Base-by-base conservation (phyloP, 2,113 vertebrate species). In the Dipodomys ordii region DNA sequence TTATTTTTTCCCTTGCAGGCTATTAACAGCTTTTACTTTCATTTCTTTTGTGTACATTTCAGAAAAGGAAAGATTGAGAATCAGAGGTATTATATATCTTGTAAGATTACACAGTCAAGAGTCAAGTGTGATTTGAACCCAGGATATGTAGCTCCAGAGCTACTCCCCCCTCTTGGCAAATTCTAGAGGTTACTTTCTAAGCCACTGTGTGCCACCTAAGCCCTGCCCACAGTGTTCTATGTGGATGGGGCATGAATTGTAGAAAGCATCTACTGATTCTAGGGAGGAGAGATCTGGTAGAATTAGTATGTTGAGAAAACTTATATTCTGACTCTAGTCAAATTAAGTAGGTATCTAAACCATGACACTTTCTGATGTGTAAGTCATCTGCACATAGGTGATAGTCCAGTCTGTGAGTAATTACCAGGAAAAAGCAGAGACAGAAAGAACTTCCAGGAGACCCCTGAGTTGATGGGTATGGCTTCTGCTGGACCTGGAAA, bases 21-120 rank as follows among this genome's bases (percentile, higher is more conserved):
- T 19, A 23, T 30, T 85, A 65, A 86, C 5, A 57, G 25, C 49
- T 85, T 65, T 64, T 83, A 25, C 10, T 60, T 60, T 73, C 18
- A 74, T 91, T 83, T 80, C 32, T 88, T 74, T 81, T 67, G 27
- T 28, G 53, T 87, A 8, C 18, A 6, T 91, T 93, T 84, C 49
- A 23, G n/a, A 83, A 35, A 64, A 49, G 1, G 44, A 28, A 19
- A 83, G 65, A 44, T 30, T 86, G 53, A 80, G 7, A 11, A 89
- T 88, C 71, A 39, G 11, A 49, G 44, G 69, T 67, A 6, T 77
- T 79, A 16, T 67, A 7, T 76, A 11, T 64, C 46, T 86, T 49
- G 22, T 73, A 64, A 82, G 68, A n/a, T 19, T 32, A 35, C 23
- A 73, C 0, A 35, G 25, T 65, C 60, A 28, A 1, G 28, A 83